Percentiles rank a stretch among this genome's conserved stretches.
Conservation (phyloP, 1,140 invertebrate genomes). For the Tribolium castaneum region DNA sequence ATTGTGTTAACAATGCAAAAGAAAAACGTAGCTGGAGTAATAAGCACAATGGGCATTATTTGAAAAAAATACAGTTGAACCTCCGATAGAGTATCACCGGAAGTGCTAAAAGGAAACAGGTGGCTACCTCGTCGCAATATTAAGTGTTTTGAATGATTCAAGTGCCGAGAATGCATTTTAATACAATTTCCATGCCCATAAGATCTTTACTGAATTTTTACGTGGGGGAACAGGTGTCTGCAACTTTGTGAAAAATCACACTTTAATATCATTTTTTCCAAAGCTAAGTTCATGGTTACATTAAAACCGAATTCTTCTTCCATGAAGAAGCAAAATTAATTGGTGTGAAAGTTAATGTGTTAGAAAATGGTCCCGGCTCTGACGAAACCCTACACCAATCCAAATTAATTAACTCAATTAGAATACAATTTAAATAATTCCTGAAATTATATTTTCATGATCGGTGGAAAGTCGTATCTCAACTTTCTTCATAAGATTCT, state of each 20-base stretch:
- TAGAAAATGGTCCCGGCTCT: neutral
- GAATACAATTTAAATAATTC: conserved; percentile 8
- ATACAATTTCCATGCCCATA: neutral
- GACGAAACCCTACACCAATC: neutral
- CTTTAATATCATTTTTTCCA: too few relatives aligned
- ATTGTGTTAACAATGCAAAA: neutral
- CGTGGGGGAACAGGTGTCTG: neutral
- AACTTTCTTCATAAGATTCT: conserved; percentile 7
- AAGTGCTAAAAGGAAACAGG: conserved; percentile 37
- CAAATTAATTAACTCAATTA: conserved; percentile 11
- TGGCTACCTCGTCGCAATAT: conserved; percentile 24
- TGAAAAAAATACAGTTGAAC: neutral
- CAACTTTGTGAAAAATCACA: too few relatives aligned
- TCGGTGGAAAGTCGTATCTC: neutral
- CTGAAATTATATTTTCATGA: neutral
- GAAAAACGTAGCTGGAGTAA: neutral
- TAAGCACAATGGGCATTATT: neutral
- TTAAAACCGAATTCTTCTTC: neutral
- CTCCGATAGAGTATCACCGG: conserved; percentile 11
- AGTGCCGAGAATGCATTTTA: neutral
- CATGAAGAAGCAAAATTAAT: conserved; percentile 22
- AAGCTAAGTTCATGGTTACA: neutral
- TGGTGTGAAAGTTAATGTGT: conserved; percentile 18
- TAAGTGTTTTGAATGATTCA: conserved; percentile 25
- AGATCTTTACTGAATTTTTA: neutral